Conservation (phyloP, 2,888 invertebrate genomes). For the Galerucella nymphaeae region DNA sequence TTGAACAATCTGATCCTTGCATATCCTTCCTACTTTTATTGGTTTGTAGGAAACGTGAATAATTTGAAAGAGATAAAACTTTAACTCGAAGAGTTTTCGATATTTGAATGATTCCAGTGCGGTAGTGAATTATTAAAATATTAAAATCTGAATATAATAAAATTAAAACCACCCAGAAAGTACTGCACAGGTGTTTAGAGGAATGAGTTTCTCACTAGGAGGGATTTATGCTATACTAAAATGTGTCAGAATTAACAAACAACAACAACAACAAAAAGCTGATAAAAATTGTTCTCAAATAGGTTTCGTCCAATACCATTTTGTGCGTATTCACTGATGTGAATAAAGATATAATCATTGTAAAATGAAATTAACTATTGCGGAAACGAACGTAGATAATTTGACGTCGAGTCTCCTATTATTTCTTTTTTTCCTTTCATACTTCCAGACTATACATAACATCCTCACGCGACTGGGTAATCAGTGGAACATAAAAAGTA, state of each 20-base stretch:
- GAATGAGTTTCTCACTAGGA: too few species aligned
- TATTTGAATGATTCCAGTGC: background rate
- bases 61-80: conserved; percentile 41
- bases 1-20: conserved; percentile 40
- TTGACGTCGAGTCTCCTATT: conserved; percentile 15
- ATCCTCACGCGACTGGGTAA: conserved; percentile 25
- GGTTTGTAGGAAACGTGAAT: conserved; percentile 39
- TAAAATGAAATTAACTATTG: conserved; percentile 20
- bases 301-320: background rate
- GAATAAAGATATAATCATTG: conserved; percentile 7
- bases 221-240: too few species aligned
- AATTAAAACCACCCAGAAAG: too few species aligned
- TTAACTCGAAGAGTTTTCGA: background rate
- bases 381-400: conserved; percentile 14
- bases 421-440: conserved; percentile 15
- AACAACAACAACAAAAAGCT: too few species aligned
- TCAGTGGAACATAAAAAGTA: conserved; percentile 23
- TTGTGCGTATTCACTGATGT: background rate
- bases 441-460: conserved; percentile 8
- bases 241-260: too few species aligned
- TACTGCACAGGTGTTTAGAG: too few species aligned
- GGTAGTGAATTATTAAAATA: background rate
- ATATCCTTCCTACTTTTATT: conserved; percentile 38
- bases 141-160: background rate
- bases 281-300: too few species aligned